A percentile compares a stretch with the other conserved stretches of the same genome.
Conservation (phyloP, 2,888 invertebrate species). For the Apamea epomidion region DNA sequence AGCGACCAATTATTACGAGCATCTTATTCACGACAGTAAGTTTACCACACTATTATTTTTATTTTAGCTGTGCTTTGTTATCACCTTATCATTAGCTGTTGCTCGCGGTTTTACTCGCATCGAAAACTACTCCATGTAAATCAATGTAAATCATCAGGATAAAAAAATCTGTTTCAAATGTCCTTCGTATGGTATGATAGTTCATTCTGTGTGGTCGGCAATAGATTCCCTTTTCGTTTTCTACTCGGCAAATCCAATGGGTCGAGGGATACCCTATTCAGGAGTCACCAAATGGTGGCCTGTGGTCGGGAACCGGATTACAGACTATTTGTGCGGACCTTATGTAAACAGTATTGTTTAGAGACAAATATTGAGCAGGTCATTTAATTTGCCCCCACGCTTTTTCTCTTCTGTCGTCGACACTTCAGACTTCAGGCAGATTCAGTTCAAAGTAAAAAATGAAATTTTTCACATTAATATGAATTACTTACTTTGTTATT, state of each 20-base stretch:
- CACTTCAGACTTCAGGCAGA: neutral
- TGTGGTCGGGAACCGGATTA: neutral
- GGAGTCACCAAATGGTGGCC: neutral
- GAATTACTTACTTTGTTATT: neutral
- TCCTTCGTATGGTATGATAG: neutral
- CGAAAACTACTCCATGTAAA: neutral
- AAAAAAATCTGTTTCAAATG: neutral
- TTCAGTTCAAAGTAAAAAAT: neutral
- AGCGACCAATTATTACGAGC: conserved; percentile 22
- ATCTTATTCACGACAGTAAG: conserved; percentile 48
- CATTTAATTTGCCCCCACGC: neutral
- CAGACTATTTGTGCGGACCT: neutral
- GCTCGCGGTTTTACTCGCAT: neutral
- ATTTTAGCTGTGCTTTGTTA: neutral
- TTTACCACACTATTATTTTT: neutral
- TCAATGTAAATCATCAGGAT: too few relatives aligned
- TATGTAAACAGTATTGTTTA: neutral
- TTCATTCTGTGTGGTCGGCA: neutral
- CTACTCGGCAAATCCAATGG: neutral
- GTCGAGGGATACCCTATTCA: neutral
- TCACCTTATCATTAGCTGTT: neutral
- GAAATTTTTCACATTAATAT: neutral
- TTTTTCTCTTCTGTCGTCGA: neutral
- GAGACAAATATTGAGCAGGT: neutral
- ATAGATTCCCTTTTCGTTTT: neutral